These are phyloP conservation scores for Luscinia megarhynchos DNA, from an alignment of 2,797 vertebrate species.

Conservation along the genomic window DNA sequence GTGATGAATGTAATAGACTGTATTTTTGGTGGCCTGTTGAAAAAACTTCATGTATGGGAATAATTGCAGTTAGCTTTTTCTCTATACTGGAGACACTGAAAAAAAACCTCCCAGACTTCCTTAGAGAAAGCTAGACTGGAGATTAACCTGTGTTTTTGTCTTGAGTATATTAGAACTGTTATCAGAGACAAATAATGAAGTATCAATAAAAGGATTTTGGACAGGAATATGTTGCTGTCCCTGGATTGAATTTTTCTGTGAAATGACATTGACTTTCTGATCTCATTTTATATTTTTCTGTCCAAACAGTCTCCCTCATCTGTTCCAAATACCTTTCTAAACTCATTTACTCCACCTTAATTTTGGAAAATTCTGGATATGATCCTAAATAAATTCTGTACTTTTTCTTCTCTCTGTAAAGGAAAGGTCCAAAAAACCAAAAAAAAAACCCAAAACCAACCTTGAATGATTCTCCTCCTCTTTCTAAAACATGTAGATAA, in stretches of 20 bases:
- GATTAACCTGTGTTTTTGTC: not conserved
- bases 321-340: not conserved
- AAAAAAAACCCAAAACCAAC: too few relatives aligned
- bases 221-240: not conserved
- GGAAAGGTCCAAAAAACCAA: not conserved
- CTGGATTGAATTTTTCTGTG: not conserved
- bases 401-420: not conserved
- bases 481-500: not conserved
- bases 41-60: not conserved
- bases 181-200: not conserved
- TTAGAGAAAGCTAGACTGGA: not conserved
- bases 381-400: not conserved
- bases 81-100: not conserved
- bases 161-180: not conserved
- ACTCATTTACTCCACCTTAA: not conserved
- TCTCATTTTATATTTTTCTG: not conserved
- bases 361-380: not conserved
- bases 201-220: not conserved
- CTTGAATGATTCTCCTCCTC: not conserved
- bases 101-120: not conserved
- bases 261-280: not conserved
- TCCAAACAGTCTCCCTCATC: not conserved
- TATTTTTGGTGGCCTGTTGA: not conserved
- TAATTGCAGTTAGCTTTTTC: not conserved
- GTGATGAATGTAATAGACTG: not conserved